Evolutionary conservation across 2,797 vertebrate genomes (phyloP), one percentile per base, ranked within the genome.

Genomic region (Lagodon rhomboides): DNA sequence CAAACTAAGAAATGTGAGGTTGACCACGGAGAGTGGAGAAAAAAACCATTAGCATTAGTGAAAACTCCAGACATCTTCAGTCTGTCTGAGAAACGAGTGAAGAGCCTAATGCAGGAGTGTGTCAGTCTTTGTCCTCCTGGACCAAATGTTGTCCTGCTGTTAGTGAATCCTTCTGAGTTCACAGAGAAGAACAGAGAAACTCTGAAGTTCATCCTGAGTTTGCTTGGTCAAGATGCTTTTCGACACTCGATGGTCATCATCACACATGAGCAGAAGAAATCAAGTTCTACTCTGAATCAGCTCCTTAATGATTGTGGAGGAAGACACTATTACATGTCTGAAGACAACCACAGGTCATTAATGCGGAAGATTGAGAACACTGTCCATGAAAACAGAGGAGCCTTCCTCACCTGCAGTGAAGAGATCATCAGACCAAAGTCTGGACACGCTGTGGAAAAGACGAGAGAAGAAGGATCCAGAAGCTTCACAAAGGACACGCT

Each of bases 71-170:
- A 78, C 13, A 15, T 83, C 3, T 66, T 53, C 54, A 75, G 22
- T 56, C 23, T 78, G 49, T 5, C 51, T 17, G 53, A 0, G n/a
- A 43, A 70, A 0, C 2, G 2, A 0, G 0, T 68, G 0, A 75
- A 4, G 47, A 0, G 7, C 20, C 49, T 79, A 53, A 3, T 88
- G 50, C 68, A 8, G 15, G 56, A 0, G 3, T 58, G 75, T 30
- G 7, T 46, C 4, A 8, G 0, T 1, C 8, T 56, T 0, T 79
- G 68, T 54, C 2, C 0, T 4, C 83, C 86, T 18, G 83, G 86
- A 64, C 86, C 86, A 64, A 83, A 85, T 54, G 78, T 84, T 13
- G 46, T 86, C 3, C 73, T 88, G 68, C 72, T 87, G 58, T 54
- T 83, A n/a, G 77, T 85, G 27, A 83, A 70, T 1, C 77, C 72